Evolutionary conservation across 2,888 invertebrate species (phyloP).

Genomic region (Hyposoter didymator): DNA sequence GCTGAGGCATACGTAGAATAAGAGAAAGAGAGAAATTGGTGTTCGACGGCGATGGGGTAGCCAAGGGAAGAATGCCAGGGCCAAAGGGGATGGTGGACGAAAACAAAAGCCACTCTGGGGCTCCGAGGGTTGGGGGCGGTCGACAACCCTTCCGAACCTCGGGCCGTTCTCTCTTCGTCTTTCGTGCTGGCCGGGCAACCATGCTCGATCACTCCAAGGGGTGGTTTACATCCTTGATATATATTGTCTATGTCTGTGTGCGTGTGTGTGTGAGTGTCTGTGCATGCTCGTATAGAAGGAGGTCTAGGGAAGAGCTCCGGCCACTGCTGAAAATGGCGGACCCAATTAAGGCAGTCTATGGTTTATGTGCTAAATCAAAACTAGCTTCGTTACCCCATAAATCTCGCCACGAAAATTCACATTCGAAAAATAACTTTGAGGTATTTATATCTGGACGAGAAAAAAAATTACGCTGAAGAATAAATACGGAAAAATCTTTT

Average conservation of each 20-base stretch:
- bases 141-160: constrained; percentile 69
- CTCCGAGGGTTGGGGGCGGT: constrained; percentile 75
- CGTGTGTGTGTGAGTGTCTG: constrained; percentile 51
- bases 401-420: constrained; percentile 30
- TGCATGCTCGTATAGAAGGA: constrained; percentile 66
- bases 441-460: neutral
- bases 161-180: constrained; percentile 61
- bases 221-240: constrained; percentile 50
- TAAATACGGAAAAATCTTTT: neutral
- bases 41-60: constrained; percentile 38
- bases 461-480: neutral
- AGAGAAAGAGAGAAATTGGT: constrained; percentile 13
- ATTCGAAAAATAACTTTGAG: constrained; percentile 4
- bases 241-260: constrained; percentile 41
- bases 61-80: constrained; percentile 48
- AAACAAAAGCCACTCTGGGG: constrained; percentile 83
- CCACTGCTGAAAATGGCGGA: constrained; percentile 84
- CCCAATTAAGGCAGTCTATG: constrained; percentile 83
- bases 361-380: constrained; percentile 60
- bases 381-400: constrained; percentile 68
- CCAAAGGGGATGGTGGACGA: constrained; percentile 75
- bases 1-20: constrained; percentile 40
- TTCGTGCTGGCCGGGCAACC: constrained; percentile 70
- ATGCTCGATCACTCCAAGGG: constrained; percentile 67
- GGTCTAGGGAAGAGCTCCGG: constrained; percentile 70